A percentile compares a stretch with the other conserved stretches of the same genome.
Conservation (phyloP, 1,140 invertebrate genomes). For the Macrosteles quadrilineatus region DNA sequence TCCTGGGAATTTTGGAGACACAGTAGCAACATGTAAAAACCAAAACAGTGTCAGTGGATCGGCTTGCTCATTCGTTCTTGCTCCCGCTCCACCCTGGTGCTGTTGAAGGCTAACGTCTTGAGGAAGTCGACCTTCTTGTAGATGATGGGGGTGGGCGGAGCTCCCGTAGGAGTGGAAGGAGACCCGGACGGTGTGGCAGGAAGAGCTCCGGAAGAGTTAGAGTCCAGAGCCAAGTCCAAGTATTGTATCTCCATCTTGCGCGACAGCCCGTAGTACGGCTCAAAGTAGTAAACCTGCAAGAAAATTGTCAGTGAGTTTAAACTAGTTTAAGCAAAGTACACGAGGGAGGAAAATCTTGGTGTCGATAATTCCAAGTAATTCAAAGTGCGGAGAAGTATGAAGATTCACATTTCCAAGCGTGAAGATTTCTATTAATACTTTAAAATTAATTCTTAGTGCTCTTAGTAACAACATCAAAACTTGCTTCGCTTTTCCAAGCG, state of each 20-base stretch:
- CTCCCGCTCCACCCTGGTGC: constrained; percentile 79
- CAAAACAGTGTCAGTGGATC: not conserved
- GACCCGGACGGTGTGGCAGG: constrained; percentile 23
- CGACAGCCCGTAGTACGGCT: not conserved
- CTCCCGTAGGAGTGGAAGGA: constrained; percentile 27
- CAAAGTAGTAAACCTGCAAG: constrained; percentile 40
- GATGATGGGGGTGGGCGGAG: constrained; percentile 55
- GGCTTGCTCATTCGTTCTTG: not conserved
- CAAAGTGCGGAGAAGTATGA: no score
- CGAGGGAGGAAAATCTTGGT: no score
- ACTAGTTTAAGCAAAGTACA: no score
- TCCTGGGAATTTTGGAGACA: no score
- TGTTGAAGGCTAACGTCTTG: constrained; percentile 88
- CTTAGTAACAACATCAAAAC: no score
- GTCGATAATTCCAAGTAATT: no score
- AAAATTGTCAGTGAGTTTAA: not conserved
- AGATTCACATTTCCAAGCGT: no score
- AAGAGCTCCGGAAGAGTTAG: constrained; percentile 37
- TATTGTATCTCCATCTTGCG: constrained; percentile 62
- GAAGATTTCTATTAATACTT: no score
- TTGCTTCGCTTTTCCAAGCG: no score
- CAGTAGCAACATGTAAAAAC: no score
- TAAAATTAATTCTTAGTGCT: no score
- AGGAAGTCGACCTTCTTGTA: constrained; percentile 91
- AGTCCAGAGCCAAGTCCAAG: constrained; percentile 71